These are phyloP conservation scores for Arvicanthis niloticus DNA, from an alignment of 2,113 vertebrate species.

Conservation along the genomic window DNA sequence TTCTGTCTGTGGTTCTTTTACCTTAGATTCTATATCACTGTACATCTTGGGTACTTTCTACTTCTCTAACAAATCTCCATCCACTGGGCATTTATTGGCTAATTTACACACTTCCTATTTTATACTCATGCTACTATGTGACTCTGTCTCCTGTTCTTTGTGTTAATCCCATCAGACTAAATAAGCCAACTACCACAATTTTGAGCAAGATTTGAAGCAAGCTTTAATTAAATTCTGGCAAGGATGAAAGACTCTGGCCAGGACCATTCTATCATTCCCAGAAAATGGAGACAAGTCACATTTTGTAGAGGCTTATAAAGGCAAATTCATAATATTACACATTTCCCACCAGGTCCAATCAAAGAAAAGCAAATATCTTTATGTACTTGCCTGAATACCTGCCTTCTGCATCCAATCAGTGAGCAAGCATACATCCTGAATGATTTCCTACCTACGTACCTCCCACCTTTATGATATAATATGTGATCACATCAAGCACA, in stretches of 20 bases:
- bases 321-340: neutral
- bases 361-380: neutral
- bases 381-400: neutral
- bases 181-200: neutral
- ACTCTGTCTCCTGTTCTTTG: neutral
- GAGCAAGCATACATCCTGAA: neutral
- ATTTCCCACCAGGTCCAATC: neutral
- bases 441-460: neutral
- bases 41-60: neutral
- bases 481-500: neutral
- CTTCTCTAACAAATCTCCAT: slow-evolving; percentile 7
- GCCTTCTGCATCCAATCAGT: neutral
- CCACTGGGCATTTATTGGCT: slow-evolving; percentile 21
- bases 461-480: neutral
- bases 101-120: neutral
- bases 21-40: neutral
- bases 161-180: neutral
- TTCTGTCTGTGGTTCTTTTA: neutral
- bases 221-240: neutral
- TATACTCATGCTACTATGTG: neutral
- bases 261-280: neutral
- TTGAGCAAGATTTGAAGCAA: neutral
- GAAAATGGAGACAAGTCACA: neutral
- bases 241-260: neutral
- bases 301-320: neutral